Evolutionary conservation across 1,140 invertebrate genomes (phyloP), one percentile per base, ranked within the genome.

Genomic region (Euura saliciscinereae): DNA sequence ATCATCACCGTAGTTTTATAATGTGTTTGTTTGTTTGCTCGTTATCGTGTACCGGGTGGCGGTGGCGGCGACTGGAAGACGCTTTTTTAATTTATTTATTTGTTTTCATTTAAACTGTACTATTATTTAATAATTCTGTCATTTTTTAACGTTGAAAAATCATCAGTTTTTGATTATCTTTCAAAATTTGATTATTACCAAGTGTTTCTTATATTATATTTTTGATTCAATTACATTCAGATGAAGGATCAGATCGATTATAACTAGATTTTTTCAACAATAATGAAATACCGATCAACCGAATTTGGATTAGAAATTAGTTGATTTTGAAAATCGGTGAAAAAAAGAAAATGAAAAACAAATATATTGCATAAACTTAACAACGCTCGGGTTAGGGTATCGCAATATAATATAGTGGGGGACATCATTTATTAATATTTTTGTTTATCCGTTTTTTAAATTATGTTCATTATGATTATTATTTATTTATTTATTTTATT

Each of bases 41-140:
- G 51, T 59, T 59, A 59, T 59, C 6, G 1, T 59, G 13, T 59
- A 59, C 6, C 51, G 51, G 51, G 51, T 59, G 5, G 51, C 51
- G 51, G 28, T 28, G 28, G 13, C 4, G 66, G 28, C 66, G 66
- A 44, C 66, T 67, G 66, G 66, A 67, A 67, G 66, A 67, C 66
- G 66, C 66, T 67, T 11, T 8, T 10, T 67, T 67, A 42, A 10
- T 13, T 13, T 64, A 64, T 13, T 64, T 10, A 10, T 64, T 42
- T 67, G 43, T 28, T 67, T 28, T 28, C 28, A 28, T 28, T 28
- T 28, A 28, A 28, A 28, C 28, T 28, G 28, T 28, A 28, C 28
- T 28, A 28, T 59, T 59, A 3, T 59, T 11, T 67, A 8, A 42
- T 67, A n/a, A 67, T 67, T 67, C 66, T 67, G 66, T 42, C 11